A percentile compares a stretch with the other conserved stretches of the same genome.
Conservation (phyloP, 2,797 vertebrate genomes). For the Eremophila alpestris region DNA sequence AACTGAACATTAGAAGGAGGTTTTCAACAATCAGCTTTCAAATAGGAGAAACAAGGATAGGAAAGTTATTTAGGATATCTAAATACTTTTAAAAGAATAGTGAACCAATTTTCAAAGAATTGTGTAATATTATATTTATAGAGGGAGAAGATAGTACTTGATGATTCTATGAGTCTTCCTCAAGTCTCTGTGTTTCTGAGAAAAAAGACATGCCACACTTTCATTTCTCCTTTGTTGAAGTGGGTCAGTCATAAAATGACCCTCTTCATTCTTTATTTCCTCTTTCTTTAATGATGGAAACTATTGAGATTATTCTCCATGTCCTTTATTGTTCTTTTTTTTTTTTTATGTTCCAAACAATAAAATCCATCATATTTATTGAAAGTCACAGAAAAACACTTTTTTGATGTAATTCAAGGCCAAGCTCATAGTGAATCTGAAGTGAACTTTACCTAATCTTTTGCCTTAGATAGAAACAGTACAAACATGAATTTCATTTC, state of each 20-base stretch:
- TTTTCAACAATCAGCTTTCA: background rate
- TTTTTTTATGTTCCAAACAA: background rate
- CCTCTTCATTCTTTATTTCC: background rate
- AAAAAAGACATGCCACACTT: background rate
- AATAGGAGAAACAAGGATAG: background rate
- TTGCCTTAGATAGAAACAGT: background rate
- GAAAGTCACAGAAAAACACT: background rate
- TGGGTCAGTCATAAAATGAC: background rate
- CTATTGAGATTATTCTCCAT: background rate
- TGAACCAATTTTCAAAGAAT: background rate
- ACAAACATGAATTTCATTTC: background rate
- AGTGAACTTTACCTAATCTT: background rate
- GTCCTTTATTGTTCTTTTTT: too few relatives aligned
- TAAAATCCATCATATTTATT: background rate
- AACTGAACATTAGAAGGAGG: background rate
- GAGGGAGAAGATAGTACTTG: background rate
- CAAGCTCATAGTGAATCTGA: background rate
- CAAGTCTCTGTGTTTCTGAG: background rate
- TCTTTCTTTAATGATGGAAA: background rate
- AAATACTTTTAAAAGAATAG: background rate
- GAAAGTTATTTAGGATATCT: fast-evolving
- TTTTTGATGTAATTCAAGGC: background rate
- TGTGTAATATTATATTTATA: background rate
- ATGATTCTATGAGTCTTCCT: background rate
- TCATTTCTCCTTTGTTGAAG: background rate